Evolutionary conservation across 1,140 invertebrate genomes (phyloP).

Genomic region (Phenacoccus solenopsis): DNA sequence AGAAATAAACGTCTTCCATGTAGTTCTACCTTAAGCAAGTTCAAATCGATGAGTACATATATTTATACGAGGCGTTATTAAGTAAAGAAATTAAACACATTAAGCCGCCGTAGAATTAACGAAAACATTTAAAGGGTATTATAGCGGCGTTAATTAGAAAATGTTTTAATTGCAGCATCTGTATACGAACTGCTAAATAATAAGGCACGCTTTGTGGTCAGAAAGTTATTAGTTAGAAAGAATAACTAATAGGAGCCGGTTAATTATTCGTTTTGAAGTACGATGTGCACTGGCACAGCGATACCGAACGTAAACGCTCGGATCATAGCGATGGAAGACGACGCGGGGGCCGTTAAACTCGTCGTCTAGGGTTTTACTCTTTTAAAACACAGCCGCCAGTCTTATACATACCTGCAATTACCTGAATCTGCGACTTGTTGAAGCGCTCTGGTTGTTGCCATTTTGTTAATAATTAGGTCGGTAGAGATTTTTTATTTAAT

Average conservation of each 20-base stretch:
- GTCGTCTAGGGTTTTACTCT: background rate
- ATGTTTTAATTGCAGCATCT: background rate
- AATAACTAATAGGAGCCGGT: background rate
- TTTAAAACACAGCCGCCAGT: constrained; percentile 11
- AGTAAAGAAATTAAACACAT: background rate
- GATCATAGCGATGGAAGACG: background rate
- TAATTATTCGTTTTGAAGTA: background rate
- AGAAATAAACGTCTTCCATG: too few relatives aligned
- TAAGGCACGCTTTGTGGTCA: constrained; percentile 1
- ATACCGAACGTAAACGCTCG: background rate
- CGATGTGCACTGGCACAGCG: too few relatives aligned
- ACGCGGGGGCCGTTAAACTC: background rate
- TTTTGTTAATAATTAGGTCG: constrained; percentile 13
- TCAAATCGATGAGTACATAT: too few relatives aligned
- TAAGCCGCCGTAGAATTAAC: background rate
- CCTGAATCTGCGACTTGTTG: constrained; percentile 10
- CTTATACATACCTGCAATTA: background rate
- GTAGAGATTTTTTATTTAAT: background rate
- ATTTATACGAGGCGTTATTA: background rate
- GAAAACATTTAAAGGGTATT: background rate
- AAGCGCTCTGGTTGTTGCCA: constrained; percentile 11
- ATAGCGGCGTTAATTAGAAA: background rate
- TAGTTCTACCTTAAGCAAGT: too few relatives aligned
- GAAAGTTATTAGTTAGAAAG: background rate
- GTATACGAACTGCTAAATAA: background rate